Percentiles rank a stretch among this genome's conserved stretches.
These are phyloP conservation scores for Drosophila miranda DNA, from an alignment of 1,140 invertebrate species.

Conservation along the genomic window DNA sequence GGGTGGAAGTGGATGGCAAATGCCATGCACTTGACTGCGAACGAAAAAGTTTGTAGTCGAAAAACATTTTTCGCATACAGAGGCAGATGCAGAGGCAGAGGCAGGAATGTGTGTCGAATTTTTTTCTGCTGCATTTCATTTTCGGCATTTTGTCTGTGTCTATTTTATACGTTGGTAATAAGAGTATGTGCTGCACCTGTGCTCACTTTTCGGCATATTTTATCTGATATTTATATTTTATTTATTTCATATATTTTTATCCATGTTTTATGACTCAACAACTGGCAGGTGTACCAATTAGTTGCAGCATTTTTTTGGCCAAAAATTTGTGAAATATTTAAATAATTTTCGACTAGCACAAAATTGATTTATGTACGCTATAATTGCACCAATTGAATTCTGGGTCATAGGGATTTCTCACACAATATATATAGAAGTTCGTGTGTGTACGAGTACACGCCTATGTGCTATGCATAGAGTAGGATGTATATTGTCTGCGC, in stretches of 20 bases:
- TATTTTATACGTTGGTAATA: slow-evolving; percentile 35
- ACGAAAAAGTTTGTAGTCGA: slow-evolving; percentile 32
- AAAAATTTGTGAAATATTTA: slow-evolving; percentile 31
- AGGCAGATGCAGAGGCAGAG: neutral
- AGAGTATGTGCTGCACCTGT: slow-evolving; percentile 34
- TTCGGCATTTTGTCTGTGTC: slow-evolving; percentile 14
- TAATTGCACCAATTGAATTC: slow-evolving; percentile 61
- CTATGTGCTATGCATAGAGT: too few relatives aligned
- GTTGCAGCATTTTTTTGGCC: slow-evolving; percentile 42
- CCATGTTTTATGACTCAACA: slow-evolving; percentile 55
- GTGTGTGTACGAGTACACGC: neutral
- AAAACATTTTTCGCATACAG: slow-evolving; percentile 22
- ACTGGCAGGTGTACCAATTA: slow-evolving; percentile 62
- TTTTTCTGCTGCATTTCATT: slow-evolving; percentile 27
- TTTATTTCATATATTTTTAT: slow-evolving; percentile 40
- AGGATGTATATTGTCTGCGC: too few relatives aligned
- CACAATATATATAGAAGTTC: slow-evolving; percentile 14
- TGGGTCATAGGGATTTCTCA: slow-evolving; percentile 18
- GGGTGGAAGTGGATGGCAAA: slow-evolving; percentile 2
- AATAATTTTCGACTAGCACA: slow-evolving; percentile 47
- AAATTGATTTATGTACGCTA: slow-evolving; percentile 62
- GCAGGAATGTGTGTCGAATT: slow-evolving; percentile 1
- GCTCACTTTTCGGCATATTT: slow-evolving; percentile 45
- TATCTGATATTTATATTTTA: slow-evolving; percentile 21
- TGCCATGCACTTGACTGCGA: slow-evolving; percentile 27